Percentiles rank a stretch among this genome's conserved stretches.
These are phyloP conservation scores for Alligator mississippiensis DNA, from an alignment of 2,113 vertebrate species.

Conservation along the genomic window DNA sequence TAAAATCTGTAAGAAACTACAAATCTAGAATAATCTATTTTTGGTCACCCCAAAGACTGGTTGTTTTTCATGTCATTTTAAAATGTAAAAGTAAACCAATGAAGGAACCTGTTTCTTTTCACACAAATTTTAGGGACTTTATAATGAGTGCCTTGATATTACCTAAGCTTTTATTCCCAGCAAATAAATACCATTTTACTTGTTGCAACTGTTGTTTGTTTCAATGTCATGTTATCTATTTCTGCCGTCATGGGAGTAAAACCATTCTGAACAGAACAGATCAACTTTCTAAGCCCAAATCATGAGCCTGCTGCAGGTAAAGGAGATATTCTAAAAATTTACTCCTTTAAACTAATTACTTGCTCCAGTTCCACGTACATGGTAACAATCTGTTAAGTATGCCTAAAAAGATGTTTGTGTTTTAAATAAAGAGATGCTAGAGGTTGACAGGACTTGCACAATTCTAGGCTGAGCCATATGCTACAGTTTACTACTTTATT, in stretches of 20 bases:
- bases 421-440: neutral
- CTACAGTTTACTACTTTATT: conserved; percentile 33
- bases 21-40: conserved; percentile 58
- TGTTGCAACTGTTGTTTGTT: conserved; percentile 26
- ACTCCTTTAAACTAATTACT: conserved; percentile 37
- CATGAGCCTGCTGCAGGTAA: neutral
- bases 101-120: neutral
- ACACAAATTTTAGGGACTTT: conserved; percentile 17
- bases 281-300: conserved; percentile 34
- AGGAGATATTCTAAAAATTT: conserved; percentile 6
- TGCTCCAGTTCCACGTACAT: conserved; percentile 13
- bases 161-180: conserved; percentile 4
- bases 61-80: conserved; percentile 46
- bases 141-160: neutral
- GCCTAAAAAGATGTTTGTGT: conserved; percentile 26
- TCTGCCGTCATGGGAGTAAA: conserved; percentile 9
- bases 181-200: neutral
- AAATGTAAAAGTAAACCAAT: conserved; percentile 41
- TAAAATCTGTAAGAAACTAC: conserved; percentile 49
- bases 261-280: conserved; percentile 33
- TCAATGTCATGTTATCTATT: neutral
- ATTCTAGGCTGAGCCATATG: neutral
- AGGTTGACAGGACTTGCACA: neutral
- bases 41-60: conserved; percentile 30
- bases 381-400: conserved; percentile 45